These are phyloP conservation scores for Acrobasis consociella DNA, from an alignment of 2,888 invertebrate species.

Conservation along the genomic window DNA sequence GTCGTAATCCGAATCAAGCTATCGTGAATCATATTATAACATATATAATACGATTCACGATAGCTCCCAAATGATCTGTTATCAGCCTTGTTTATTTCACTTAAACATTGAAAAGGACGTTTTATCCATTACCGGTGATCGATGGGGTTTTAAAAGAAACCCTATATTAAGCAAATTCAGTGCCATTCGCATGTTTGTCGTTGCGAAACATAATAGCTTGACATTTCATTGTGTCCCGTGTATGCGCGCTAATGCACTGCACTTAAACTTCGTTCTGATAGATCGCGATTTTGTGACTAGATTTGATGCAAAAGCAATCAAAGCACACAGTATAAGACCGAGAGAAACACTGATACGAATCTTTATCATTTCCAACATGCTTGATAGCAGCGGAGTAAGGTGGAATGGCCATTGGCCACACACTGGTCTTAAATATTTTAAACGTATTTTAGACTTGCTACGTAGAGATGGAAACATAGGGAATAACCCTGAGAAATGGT, in stretches of 20 bases:
- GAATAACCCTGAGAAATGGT: too few species aligned
- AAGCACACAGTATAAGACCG: slow-evolving; percentile 12
- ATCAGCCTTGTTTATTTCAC: slow-evolving; percentile 6
- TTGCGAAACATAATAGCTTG: slow-evolving; percentile 18
- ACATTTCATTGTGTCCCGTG: slow-evolving; percentile 16
- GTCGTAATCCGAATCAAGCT: not conserved
- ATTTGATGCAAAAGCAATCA: not conserved
- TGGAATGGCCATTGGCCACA: too few species aligned
- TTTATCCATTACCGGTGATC: slow-evolving; percentile 15
- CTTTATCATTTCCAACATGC: not conserved
- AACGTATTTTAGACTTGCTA: too few species aligned
- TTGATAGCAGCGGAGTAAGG: too few species aligned
- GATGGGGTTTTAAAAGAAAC: slow-evolving; percentile 19
- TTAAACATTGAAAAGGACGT: slow-evolving; percentile 7
- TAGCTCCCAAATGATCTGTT: not conserved
- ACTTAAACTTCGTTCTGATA: slow-evolving; percentile 2
- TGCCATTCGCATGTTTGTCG: not conserved
- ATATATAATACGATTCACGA: too few species aligned
- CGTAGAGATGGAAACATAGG: too few species aligned
- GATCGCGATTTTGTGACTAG: not conserved
- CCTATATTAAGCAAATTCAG: slow-evolving; percentile 11
- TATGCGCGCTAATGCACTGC: slow-evolving; percentile 20
- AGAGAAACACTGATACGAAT: not conserved
- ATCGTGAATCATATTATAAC: too few species aligned
- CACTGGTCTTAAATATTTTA: too few species aligned